phyloP scores from a whole-genome alignment of 2,797 vertebrate species.

The Leuciscus waleckii region DNA sequence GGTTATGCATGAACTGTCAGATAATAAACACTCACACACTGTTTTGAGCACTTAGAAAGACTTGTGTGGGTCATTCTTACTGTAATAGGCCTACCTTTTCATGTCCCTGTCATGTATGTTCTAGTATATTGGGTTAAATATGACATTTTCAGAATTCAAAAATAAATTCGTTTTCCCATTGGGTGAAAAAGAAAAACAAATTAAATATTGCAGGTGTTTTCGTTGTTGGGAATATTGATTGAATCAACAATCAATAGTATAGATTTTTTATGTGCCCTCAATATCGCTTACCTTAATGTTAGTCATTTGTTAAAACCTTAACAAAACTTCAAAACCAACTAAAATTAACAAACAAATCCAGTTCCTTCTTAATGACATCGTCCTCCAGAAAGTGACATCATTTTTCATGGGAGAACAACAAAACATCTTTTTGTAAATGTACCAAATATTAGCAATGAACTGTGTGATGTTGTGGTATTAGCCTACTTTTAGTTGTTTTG shows the following conservation, averaged over 20 bases:
- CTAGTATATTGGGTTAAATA: neutral
- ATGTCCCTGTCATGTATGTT: neutral
- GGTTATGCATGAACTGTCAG: constrained; percentile 15
- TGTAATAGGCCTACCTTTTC: neutral
- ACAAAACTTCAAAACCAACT: neutral
- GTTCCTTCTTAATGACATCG: neutral
- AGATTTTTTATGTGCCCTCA: neutral
- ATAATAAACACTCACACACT: neutral
- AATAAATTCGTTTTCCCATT: neutral
- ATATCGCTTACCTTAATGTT: neutral
- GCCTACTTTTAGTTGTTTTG: too few species aligned
- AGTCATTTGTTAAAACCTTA: neutral
- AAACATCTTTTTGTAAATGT: neutral
- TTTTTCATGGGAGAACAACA: neutral
- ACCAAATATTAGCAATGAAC: neutral
- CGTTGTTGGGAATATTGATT: neutral
- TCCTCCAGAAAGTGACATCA: neutral
- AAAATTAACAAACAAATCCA: neutral
- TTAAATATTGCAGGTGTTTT: neutral
- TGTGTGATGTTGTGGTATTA: neutral
- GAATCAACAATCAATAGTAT: neutral
- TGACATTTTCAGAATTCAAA: neutral
- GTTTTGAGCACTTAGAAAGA: constrained; percentile 12
- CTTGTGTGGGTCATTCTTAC: constrained; percentile 14
- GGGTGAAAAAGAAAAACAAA: neutral